phyloP scores from a whole-genome alignment of 2,888 invertebrate genomes.

The Drosophila phalerata region DNA sequence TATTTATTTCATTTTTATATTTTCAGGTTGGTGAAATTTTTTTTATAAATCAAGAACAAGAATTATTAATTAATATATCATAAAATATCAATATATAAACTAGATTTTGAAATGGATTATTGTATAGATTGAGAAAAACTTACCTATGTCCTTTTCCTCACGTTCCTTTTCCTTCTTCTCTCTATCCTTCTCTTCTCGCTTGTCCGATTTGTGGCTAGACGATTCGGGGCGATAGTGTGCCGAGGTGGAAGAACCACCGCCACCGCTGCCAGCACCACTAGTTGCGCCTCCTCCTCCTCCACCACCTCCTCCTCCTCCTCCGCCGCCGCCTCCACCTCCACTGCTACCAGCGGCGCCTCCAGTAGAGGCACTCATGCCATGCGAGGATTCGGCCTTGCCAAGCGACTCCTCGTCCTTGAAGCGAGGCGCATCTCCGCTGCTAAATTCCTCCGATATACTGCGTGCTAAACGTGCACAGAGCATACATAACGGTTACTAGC shows the following conservation, averaged over 20 bases:
- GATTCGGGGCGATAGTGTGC: conserved; percentile 85
- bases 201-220: conserved; percentile 85
- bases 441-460: conserved; percentile 99
- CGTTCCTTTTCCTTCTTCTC: conserved; percentile 90
- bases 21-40: too few species aligned
- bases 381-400: conserved; percentile 82
- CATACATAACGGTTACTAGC: conserved; percentile 25
- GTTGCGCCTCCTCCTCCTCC: conserved; percentile 55
- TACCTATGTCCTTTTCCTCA: conserved; percentile 95
- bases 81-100: too few species aligned
- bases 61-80: too few species aligned
- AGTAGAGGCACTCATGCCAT: conserved; percentile 74
- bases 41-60: too few species aligned
- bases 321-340: conserved; percentile 73
- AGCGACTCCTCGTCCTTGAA: conserved; percentile 88
- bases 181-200: conserved; percentile 88
- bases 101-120: too few species aligned
- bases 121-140: conserved; percentile 2
- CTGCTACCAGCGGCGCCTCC: conserved; percentile 67
- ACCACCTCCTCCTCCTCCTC: conserved; percentile 54
- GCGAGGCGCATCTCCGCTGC: conserved; percentile 92
- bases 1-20: too few species aligned
- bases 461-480: conserved; percentile 88
- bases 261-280: conserved; percentile 69
- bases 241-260: conserved; percentile 78